Evolutionary conservation across 2,888 invertebrate species (phyloP).

Genomic region (Trichogramma dendrolimi): DNA sequence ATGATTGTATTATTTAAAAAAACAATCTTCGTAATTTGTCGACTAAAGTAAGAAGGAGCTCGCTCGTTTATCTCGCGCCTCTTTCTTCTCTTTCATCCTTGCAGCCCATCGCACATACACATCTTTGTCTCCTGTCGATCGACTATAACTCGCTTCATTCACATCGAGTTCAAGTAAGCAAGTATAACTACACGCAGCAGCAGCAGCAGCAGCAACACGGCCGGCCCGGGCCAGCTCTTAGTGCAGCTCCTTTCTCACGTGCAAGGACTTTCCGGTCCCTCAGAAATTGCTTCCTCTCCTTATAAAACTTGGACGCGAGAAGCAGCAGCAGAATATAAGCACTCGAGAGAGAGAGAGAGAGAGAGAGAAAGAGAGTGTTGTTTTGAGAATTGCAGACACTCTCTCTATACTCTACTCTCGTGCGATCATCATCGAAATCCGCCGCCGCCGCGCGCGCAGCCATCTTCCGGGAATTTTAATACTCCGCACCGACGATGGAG

Average conservation of each 20-base stretch:
- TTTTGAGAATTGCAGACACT: too few relatives aligned
- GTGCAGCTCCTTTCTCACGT: slow-evolving; percentile 17
- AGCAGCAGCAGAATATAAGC: too few relatives aligned
- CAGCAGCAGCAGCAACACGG: not conserved
- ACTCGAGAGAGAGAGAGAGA: not conserved
- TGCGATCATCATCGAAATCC: too few relatives aligned
- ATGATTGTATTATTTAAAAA: too few relatives aligned
- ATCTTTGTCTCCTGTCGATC: too few relatives aligned
- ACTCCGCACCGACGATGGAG: too few relatives aligned
- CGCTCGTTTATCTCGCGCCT: too few relatives aligned
- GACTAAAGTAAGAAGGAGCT: not conserved
- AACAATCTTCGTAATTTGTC: too few relatives aligned
- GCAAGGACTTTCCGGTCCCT: slow-evolving; percentile 16
- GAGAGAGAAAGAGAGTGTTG: not conserved
- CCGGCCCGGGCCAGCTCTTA: not conserved
- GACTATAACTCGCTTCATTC: slow-evolving; percentile 4
- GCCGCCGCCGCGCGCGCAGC: too few relatives aligned
- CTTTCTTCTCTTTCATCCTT: not conserved
- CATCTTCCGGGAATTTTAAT: too few relatives aligned
- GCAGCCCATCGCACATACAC: not conserved
- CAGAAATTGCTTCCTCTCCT: slow-evolving; percentile 15
- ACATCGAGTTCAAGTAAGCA: not conserved
- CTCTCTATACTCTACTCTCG: too few relatives aligned
- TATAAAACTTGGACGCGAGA: not conserved
- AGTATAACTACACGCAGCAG: too few relatives aligned